phyloP scores from a whole-genome alignment of 64 coral and sea anemone species.

The Anthopleura sola region DNA sequence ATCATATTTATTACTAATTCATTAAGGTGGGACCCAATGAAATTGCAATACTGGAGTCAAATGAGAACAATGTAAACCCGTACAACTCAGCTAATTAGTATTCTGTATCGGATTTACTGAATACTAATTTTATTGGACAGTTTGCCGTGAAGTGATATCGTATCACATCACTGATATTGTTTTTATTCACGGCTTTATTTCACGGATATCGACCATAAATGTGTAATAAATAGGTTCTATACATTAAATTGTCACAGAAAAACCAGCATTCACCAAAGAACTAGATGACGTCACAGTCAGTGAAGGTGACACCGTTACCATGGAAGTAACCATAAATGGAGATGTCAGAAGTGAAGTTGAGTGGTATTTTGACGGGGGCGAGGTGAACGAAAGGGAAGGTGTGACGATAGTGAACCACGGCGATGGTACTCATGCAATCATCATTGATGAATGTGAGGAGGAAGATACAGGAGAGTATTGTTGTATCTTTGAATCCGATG shows the following conservation, averaged over 20 bases:
- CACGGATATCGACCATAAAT: no score
- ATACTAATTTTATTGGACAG: no score
- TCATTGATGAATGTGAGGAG: conserved; percentile 53
- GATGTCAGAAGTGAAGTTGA: conserved; percentile 45
- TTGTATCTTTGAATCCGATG: conserved; percentile 49
- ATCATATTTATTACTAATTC: no score
- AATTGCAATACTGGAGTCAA: no score
- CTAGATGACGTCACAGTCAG: conserved; percentile 40
- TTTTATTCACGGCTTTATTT: no score
- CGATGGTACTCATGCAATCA: conserved; percentile 29
- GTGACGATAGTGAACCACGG: conserved; percentile 32
- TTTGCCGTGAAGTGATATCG: no score
- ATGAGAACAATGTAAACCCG: no score
- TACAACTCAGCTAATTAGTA: no score
- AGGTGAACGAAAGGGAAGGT: conserved; percentile 28
- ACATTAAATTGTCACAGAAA: background rate
- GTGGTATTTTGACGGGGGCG: conserved; percentile 55
- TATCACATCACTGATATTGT: no score
- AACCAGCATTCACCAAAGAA: conserved; percentile 50
- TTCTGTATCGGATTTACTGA: no score
- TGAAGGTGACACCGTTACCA: conserved; percentile 57
- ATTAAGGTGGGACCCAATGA: no score
- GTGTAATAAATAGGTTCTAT: no score
- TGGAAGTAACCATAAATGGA: conserved; percentile 47
- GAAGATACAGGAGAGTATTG: conserved; percentile 66